Evolutionary conservation across 2,888 invertebrate species (phyloP), one percentile per base, ranked within the genome.

Genomic region (Drosophila demipolita): DNA sequence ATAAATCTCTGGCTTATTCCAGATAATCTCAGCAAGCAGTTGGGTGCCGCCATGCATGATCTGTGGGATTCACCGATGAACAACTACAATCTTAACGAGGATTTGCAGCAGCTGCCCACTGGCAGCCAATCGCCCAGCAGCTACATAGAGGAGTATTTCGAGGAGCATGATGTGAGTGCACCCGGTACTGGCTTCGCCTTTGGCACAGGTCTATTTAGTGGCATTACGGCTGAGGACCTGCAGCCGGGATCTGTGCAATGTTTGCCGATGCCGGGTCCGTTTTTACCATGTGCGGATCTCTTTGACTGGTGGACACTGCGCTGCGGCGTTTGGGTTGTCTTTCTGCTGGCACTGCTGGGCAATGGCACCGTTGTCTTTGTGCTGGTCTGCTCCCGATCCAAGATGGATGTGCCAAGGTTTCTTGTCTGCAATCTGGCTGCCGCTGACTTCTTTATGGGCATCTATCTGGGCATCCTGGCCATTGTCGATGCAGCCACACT

Each of bases 291-390:
- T 93, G 97, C 97, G 91, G 99, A 99, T 93, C 94, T 99, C 64
- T 99, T 99, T 93, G 98, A 98, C 92, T 99, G 98, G 98, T 99
- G 99, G 99, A 98, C 98, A 6, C 94, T 99, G 84, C 95, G 98
- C 49, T 99, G 98, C 92, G 98, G 99, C 26, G 98, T 99, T 59
- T 99, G 99, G 99, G 96, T 98, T 20, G 98, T 99, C 52, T 99
- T 99, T 93, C 95, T 99, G 66, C 94, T 99, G 86, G 98, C 99
- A 48, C 96, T 99, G 94, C 95, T 99, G 59, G 99, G 99, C 76
- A 99, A 99, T 93, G 98, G 98, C 53, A 97, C 97, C 0, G 99
- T 99, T 12, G 98, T 99, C 17, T 97, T 98, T 91, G 98, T 99
- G 54, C 95, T 99, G 62, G 95, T 98, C 78, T 98, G 97, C 93